These are phyloP conservation scores for Sipha flava DNA, from an alignment of 1,140 invertebrate species.

Conservation along the genomic window DNA sequence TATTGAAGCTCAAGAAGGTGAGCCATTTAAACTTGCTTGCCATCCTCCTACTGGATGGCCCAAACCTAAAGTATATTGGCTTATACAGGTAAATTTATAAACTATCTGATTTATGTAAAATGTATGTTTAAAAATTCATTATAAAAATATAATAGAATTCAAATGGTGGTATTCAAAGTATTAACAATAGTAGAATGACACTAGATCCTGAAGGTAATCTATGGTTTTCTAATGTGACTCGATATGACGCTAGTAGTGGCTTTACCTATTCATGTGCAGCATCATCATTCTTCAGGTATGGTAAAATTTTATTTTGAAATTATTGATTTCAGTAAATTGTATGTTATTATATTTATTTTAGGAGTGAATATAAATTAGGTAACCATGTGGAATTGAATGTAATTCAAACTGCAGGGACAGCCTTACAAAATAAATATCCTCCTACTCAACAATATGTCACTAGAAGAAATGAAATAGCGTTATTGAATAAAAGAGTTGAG, in stretches of 20 bases:
- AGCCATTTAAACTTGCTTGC: too few relatives aligned
- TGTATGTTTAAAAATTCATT: neutral
- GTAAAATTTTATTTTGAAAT: neutral
- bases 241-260: conserved; percentile 68
- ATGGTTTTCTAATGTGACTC: conserved; percentile 89
- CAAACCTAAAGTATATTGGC: too few relatives aligned
- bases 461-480: conserved; percentile 73
- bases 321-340: neutral
- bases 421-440: conserved; percentile 63
- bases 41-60: too few relatives aligned
- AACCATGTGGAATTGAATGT: conserved; percentile 73
- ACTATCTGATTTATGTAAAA: neutral
- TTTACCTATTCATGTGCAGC: conserved; percentile 84
- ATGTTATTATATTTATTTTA: conserved; percentile 37
- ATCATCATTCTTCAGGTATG: conserved; percentile 61
- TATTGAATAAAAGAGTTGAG: conserved; percentile 69
- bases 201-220: conserved; percentile 87
- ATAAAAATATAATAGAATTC: conserved; percentile 46
- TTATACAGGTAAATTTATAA: neutral
- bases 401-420: conserved; percentile 61
- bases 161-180: conserved; percentile 69
- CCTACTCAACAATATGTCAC: conserved; percentile 74
- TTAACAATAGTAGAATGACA: conserved; percentile 88
- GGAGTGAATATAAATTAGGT: conserved; percentile 84
- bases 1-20: too few relatives aligned